Base-by-base conservation (phyloP, 2,113 vertebrate genomes). In the Lamprologus tigripictilis region DNA sequence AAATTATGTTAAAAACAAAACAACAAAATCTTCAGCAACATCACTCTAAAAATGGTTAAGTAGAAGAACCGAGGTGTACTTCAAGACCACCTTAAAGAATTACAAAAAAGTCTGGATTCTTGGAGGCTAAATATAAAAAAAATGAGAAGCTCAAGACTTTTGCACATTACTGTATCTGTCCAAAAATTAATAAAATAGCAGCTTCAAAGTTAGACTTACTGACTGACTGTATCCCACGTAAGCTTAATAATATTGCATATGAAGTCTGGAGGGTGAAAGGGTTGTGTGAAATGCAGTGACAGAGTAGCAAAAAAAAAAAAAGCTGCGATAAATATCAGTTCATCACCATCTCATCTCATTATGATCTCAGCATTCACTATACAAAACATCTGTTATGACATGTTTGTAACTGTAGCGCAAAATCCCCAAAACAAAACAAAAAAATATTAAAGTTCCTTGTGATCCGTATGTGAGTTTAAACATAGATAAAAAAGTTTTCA, bases 401-500 rank as follows among this genome's bases (percentile, higher is more conserved):
- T 54, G 31, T 81, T 19, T 33, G 19, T 71, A 45, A 35, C n/a
- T 47, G 10, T 9, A 35, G 28, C 49, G 17, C 21, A 83, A 23
- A 51, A 19, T 0, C 0, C 4, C 58, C 16, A 13, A 71, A 63
- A 37, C 51, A 83, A 11, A 66, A 23, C n/a, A 14, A n/a, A n/a
- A 45, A 28, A 7, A 17, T 28, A 19, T 47, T 28, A 28, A 28
- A 47, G 3, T 49, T 31, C 26, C 26, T 78, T 78, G 73, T 51
- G 71, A 78, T 8, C 26, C 0, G 2, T 78, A 8, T 8, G 71
- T 21, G 12, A 40, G 9, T 84, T 81, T 57, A 9, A 35, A 57
- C 23, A 31, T n/a, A n/a, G 49, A 6, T 40, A 12, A 51, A 9
- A 54, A 37, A 55, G n/a, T 28, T n/a, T 19, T 37, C 31, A 26